These are phyloP conservation scores for Patella pellucida DNA, from an alignment of 2,888 invertebrate species.

Conservation along the genomic window DNA sequence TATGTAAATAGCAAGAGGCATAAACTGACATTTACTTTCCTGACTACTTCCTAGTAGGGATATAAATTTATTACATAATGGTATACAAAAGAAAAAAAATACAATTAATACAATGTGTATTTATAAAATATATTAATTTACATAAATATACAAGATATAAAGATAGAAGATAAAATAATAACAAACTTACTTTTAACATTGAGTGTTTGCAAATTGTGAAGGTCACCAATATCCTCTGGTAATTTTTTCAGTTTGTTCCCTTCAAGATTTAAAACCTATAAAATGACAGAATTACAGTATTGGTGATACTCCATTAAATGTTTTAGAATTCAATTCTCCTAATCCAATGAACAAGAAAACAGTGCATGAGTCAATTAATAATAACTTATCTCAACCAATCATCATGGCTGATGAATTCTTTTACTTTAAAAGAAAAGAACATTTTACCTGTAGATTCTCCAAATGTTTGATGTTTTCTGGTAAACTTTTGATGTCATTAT, in stretches of 20 bases:
- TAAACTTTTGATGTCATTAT: conserved; percentile 80
- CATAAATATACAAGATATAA: too few relatives aligned
- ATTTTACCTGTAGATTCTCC: conserved; percentile 73
- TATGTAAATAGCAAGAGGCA: too few relatives aligned
- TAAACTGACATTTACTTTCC: too few relatives aligned
- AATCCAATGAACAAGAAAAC: neutral
- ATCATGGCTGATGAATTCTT: neutral
- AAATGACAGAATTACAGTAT: neutral
- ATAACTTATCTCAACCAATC: too few relatives aligned
- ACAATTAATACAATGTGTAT: too few relatives aligned
- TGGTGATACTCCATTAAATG: neutral
- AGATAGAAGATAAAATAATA: neutral
- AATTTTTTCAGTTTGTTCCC: conserved; percentile 79
- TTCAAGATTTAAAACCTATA: conserved; percentile 79
- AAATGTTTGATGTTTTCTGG: conserved; percentile 80
- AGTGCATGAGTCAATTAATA: neutral
- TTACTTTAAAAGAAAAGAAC: neutral
- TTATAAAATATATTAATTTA: too few relatives aligned
- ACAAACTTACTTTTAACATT: conserved; percentile 73
- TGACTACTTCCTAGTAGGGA: too few relatives aligned
- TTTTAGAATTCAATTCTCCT: too few relatives aligned
- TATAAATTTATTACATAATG: too few relatives aligned
- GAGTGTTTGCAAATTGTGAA: conserved; percentile 77
- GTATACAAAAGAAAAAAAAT: too few relatives aligned
- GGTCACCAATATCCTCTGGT: conserved; percentile 77